Conservation (phyloP, 2,113 vertebrate species). For the Actenoides hombroni region DNA sequence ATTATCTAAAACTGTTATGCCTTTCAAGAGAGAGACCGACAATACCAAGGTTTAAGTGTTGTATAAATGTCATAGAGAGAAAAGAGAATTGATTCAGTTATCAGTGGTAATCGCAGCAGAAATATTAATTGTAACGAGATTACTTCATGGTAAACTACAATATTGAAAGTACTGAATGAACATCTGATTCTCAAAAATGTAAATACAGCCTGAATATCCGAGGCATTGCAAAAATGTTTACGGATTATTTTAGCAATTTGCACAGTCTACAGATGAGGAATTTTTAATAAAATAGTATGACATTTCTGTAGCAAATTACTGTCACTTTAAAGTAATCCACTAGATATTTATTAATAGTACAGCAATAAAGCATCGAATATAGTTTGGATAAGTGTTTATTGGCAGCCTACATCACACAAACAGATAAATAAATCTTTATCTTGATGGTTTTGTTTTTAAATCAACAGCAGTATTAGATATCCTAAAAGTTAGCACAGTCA, state of each 20-base stretch:
- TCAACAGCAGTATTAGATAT: conserved; percentile 45
- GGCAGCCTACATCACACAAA: conserved; percentile 19
- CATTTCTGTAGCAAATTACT: conserved; percentile 51
- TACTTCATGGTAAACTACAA: conserved; percentile 2
- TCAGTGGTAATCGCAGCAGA: conserved; percentile 2
- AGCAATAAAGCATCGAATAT: conserved; percentile 17
- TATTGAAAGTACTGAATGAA: conserved; percentile 1
- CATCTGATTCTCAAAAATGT: conserved; percentile 13
- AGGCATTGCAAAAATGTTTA: conserved; percentile 28
- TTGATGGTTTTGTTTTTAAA: conserved; percentile 47
- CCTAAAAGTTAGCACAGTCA: conserved; percentile 72
- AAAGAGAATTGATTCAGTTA: background rate
- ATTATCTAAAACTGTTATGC: background rate
- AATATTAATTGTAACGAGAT: conserved; percentile 36
- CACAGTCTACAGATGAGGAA: conserved; percentile 4
- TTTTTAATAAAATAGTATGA: conserved; percentile 13
- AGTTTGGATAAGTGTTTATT: conserved; percentile 44
- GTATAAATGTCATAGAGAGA: background rate
- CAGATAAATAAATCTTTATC: conserved; percentile 31
- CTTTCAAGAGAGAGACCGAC: conserved; percentile 9
- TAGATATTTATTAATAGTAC: conserved; percentile 31
- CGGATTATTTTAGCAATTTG: conserved; percentile 8
- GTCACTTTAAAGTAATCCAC: conserved; percentile 12
- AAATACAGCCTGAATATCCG: background rate
- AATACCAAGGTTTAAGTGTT: background rate